These are phyloP conservation scores for Anoplopoma fimbria DNA, from an alignment of 2,113 vertebrate genomes.

Conservation along the genomic window DNA sequence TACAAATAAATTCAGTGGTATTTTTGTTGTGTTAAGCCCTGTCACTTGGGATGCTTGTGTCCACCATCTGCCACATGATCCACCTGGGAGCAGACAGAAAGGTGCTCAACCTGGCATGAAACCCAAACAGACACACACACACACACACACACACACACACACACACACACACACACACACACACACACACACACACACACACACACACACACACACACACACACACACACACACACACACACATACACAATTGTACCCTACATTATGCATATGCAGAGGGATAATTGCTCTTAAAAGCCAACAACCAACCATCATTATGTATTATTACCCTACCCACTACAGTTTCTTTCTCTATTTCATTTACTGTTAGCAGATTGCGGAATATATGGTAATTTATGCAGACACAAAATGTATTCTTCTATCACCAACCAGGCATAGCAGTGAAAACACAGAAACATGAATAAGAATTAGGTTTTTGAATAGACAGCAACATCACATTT, in stretches of 20 bases:
- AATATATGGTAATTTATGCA: constrained; percentile 56
- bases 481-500: constrained; percentile 20
- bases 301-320: not conserved
- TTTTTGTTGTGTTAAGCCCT: constrained; percentile 36
- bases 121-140: constrained; percentile 14
- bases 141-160: not conserved
- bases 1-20: constrained; percentile 10
- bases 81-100: constrained; percentile 42
- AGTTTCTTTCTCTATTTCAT: not conserved
- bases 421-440: constrained; percentile 29
- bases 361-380: constrained; percentile 12
- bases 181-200: constrained; percentile 5
- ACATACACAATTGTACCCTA: not conserved
- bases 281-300: not conserved
- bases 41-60: constrained; percentile 53
- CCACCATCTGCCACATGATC: constrained; percentile 71
- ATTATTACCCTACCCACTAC: constrained; percentile 10
- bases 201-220: not conserved
- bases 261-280: constrained; percentile 4
- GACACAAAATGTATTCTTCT: constrained; percentile 14
- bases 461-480: constrained; percentile 48
- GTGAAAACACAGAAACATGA: constrained; percentile 29
- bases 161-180: not conserved
- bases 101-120: constrained; percentile 52
- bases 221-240: constrained; percentile 3